phyloP scores from a whole-genome alignment of 2,888 invertebrate species.

The Eilema sororculum region DNA sequence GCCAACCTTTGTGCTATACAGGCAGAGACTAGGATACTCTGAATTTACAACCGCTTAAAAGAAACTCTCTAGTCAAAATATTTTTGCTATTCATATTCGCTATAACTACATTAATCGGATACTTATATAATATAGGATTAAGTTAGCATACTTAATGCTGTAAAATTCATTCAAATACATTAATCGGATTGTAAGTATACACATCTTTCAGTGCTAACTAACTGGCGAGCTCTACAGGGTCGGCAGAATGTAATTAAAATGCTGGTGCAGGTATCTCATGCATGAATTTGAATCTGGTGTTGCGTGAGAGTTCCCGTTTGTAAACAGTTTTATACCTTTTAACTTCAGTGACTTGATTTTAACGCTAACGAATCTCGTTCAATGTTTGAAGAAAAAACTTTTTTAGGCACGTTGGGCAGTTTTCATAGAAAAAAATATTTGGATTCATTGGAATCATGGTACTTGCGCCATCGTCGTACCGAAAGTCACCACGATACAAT shows the following conservation, averaged over 20 bases:
- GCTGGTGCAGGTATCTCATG: background rate
- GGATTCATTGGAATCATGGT: no score
- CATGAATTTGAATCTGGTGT: background rate
- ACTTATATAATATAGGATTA: no score
- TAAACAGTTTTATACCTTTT: background rate
- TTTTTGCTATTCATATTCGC: slow-evolving; percentile 13
- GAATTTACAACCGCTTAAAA: background rate
- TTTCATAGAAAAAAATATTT: no score
- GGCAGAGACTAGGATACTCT: no score
- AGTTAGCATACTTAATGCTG: no score
- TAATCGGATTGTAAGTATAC: slow-evolving; percentile 48
- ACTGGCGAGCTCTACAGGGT: slow-evolving; percentile 21
- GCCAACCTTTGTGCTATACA: no score
- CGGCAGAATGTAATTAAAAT: slow-evolving; percentile 38
- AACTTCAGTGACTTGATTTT: background rate
- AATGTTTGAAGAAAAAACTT: no score
- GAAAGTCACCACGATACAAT: no score
- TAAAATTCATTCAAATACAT: no score
- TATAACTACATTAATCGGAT: slow-evolving; percentile 47
- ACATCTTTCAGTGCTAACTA: slow-evolving; percentile 9
- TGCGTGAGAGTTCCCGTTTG: background rate
- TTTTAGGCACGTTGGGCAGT: no score
- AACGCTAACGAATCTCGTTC: background rate
- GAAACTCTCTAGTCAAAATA: background rate
- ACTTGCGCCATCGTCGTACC: no score